These are phyloP conservation scores for Ypsolopha scabrella DNA, from an alignment of 2,888 invertebrate species.

Conservation along the genomic window DNA sequence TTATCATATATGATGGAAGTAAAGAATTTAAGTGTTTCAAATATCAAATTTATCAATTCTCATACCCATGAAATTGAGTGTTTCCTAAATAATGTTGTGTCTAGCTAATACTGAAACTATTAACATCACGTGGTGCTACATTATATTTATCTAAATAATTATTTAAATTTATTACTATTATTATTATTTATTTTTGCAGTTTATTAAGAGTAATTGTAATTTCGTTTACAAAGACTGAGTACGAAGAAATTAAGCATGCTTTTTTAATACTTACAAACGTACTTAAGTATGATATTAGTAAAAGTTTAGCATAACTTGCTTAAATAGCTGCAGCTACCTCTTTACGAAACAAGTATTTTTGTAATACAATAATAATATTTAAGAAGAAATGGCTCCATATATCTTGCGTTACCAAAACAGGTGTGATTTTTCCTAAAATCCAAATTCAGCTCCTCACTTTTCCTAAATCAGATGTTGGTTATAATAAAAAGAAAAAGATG, in stretches of 20 bases:
- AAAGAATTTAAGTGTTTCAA: too few species aligned
- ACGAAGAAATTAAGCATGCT: neutral
- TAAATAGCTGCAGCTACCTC: slow-evolving; percentile 56
- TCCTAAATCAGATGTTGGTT: slow-evolving; percentile 2
- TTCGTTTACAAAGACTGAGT: too few species aligned
- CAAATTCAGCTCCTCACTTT: slow-evolving; percentile 31
- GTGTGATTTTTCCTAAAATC: slow-evolving; percentile 32
- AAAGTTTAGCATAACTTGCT: slow-evolving; percentile 4
- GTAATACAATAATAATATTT: slow-evolving; percentile 21
- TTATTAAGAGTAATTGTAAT: neutral
- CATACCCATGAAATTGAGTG: neutral
- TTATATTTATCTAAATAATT: slow-evolving; percentile 14
- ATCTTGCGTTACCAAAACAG: slow-evolving; percentile 29
- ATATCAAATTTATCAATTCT: too few species aligned
- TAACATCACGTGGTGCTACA: slow-evolving; percentile 7
- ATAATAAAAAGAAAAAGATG: slow-evolving; percentile 11
- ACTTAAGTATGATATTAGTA: too few species aligned
- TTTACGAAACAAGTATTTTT: slow-evolving; percentile 52
- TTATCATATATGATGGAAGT: too few species aligned
- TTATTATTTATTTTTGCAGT: neutral
- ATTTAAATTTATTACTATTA: slow-evolving; percentile 1
- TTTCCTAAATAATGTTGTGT: neutral
- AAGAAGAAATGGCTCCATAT: slow-evolving; percentile 17
- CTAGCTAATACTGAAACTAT: neutral
- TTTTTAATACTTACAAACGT: neutral